Conservation (phyloP, 2,888 invertebrate species). For the Chironomus riparius region DNA sequence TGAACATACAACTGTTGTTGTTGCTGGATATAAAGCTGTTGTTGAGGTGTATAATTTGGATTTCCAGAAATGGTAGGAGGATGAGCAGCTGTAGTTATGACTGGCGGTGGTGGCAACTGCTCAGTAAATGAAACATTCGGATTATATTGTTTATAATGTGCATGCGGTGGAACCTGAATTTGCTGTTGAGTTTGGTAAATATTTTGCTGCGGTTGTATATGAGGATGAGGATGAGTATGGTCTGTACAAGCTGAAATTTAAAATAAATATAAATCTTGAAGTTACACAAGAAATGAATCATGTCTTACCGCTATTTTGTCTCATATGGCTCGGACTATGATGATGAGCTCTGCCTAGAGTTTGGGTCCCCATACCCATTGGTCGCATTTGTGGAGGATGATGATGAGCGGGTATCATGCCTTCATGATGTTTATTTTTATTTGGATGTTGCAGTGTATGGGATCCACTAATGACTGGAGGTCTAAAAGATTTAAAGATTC, state of each 20-base stretch:
- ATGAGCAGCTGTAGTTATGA: constrained; percentile 16
- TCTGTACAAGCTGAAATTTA: constrained; percentile 47
- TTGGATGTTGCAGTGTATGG: constrained; percentile 42
- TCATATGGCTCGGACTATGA: constrained; percentile 49
- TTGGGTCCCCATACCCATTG: constrained; percentile 51
- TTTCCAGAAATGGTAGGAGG: constrained; percentile 22
- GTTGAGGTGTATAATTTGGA: constrained; percentile 32
- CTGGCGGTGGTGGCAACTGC: constrained; percentile 13
- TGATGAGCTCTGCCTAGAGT: constrained; percentile 55
- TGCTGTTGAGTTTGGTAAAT: constrained; percentile 41
- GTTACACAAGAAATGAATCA: background rate
- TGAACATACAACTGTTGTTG: constrained; percentile 17
- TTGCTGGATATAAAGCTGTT: constrained; percentile 28
- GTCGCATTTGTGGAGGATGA: constrained; percentile 43
- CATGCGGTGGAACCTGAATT: constrained; percentile 35
- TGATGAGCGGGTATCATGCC: constrained; percentile 30
- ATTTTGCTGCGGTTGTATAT: constrained; percentile 40
- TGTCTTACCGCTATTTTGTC: constrained; percentile 22
- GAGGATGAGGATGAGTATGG: constrained; percentile 39
- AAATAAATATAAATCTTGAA: constrained; percentile 62
- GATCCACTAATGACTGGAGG: constrained; percentile 43
- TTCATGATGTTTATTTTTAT: constrained; percentile 40
- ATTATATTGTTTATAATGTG: constrained; percentile 24
- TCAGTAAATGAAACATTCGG: constrained; percentile 23
- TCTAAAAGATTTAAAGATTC: constrained; percentile 32